Evolutionary conservation across 23 tunicate species (phyloP).

Genomic region (Ascidia mentula): DNA sequence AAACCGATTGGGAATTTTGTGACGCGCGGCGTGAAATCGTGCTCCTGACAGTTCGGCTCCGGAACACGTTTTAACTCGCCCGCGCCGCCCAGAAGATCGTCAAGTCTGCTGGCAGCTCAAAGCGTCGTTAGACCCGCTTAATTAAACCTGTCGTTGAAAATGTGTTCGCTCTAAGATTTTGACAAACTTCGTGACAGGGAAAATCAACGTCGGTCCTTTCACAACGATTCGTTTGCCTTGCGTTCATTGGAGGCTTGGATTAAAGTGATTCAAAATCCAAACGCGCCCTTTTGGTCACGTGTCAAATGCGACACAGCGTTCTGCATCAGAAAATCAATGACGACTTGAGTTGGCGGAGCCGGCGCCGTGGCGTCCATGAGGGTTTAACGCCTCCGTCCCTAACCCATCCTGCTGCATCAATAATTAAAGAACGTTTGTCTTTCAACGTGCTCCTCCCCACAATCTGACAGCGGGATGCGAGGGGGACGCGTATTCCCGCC

Average conservation of each 20-base stretch:
- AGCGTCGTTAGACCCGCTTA: background rate
- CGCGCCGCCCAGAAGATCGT: background rate
- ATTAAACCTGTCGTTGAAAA: background rate
- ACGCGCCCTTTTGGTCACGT: background rate
- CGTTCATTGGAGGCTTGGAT: background rate
- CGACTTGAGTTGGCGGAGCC: background rate
- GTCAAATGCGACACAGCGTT: background rate
- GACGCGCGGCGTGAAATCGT: background rate
- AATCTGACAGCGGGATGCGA: background rate
- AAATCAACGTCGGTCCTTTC: background rate
- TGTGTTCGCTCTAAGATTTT: background rate
- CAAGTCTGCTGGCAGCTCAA: background rate
- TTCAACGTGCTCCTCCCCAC: background rate
- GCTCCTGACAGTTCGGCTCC: background rate
- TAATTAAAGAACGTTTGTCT: conserved; percentile 1
- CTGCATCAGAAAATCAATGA: background rate
- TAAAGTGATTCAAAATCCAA: background rate
- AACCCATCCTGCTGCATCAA: conserved; percentile 2
- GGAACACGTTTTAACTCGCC: background rate
- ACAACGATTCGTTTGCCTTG: background rate
- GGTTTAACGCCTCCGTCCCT: background rate
- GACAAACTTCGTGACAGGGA: background rate
- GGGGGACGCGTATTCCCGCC: background rate
- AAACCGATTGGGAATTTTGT: background rate
- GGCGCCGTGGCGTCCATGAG: background rate